Evolutionary conservation across 2,888 invertebrate genomes (phyloP).

Genomic region (Protonemura montana): DNA sequence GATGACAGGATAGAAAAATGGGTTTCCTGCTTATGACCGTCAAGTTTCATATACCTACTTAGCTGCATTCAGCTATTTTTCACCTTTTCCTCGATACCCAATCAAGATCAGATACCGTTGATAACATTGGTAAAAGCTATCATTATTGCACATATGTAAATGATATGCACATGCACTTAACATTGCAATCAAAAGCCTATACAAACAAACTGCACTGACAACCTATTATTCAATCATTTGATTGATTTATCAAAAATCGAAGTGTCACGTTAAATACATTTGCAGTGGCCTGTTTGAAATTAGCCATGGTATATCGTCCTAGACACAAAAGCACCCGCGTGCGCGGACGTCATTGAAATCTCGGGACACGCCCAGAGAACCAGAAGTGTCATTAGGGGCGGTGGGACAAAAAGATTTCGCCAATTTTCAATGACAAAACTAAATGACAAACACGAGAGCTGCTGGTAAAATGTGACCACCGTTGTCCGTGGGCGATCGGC

Average conservation of each 20-base stretch:
- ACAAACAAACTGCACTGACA: background rate
- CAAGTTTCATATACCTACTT: too few species aligned
- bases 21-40: too few species aligned
- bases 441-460: background rate
- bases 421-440: constrained; percentile 32
- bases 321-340: background rate
- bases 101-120: background rate
- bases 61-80: too few species aligned
- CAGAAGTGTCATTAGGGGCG: constrained; percentile 19
- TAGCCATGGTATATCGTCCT: background rate
- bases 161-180: background rate
- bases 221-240: background rate
- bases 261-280: constrained; percentile 25
- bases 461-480: background rate
- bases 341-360: background rate
- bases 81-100: background rate
- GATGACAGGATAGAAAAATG: too few species aligned
- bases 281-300: background rate
- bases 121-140: background rate
- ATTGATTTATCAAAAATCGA: constrained; percentile 42
- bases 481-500: background rate
- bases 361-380: background rate
- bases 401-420: constrained; percentile 17
- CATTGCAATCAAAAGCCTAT: background rate
- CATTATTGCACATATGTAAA: background rate